Conservation (phyloP, 2,888 invertebrate genomes). For the Gymnosoma rotundatum region DNA sequence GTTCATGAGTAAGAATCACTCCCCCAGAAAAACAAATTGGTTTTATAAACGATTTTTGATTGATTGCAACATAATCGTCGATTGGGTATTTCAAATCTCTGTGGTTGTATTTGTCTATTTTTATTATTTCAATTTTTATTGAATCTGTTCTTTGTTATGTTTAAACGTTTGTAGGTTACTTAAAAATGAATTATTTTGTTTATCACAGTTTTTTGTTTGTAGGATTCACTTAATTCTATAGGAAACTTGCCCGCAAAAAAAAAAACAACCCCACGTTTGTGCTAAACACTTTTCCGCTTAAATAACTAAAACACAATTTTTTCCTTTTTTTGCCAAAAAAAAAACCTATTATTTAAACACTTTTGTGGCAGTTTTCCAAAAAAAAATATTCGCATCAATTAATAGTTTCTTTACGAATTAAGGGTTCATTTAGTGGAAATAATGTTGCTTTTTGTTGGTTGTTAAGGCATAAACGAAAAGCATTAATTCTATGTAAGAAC, state of each 20-base stretch:
- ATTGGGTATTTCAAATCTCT: conserved; percentile 29
- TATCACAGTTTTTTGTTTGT: conserved; percentile 3
- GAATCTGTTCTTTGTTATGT: conserved; percentile 35
- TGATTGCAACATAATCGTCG: conserved; percentile 43
- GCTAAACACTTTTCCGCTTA: conserved; percentile 6
- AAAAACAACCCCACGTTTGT: conserved; percentile 34
- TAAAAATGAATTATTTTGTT: conserved; percentile 23
- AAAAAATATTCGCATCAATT: conserved; percentile 1
- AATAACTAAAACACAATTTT: conserved; percentile 26
- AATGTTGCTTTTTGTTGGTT: conserved; percentile 40
- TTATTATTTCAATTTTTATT: conserved; percentile 1
- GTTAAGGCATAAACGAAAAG: conserved; percentile 1
- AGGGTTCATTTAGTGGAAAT: conserved; percentile 40
- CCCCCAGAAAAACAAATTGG: conserved; percentile 21
- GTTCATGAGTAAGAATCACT: conserved; percentile 12
- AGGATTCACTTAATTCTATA: conserved; percentile 26
- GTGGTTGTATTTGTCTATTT: not conserved
- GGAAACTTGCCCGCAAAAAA: not conserved
- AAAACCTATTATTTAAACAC: conserved; percentile 15
- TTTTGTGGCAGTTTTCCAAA: conserved; percentile 2
- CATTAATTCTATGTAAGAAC: not conserved
- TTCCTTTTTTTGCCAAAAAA: not conserved
- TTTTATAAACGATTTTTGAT: conserved; percentile 46
- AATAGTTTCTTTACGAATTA: conserved; percentile 30
- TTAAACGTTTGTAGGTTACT: conserved; percentile 15